Evolutionary conservation across 2,797 vertebrate species (phyloP).

Genomic region (Simalia tracyae): DNA sequence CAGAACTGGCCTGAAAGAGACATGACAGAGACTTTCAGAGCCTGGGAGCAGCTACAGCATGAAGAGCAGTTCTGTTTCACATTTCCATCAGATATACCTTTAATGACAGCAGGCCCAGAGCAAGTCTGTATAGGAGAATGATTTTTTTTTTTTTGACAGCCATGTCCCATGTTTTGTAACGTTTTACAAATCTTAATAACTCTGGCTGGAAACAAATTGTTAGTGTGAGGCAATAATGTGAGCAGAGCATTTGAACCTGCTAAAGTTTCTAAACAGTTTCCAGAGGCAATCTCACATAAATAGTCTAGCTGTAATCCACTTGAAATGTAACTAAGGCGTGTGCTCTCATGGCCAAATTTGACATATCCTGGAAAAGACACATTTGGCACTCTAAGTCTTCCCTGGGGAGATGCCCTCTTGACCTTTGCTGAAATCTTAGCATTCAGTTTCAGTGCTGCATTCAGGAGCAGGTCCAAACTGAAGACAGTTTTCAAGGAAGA

Average conservation of each 20-base stretch:
- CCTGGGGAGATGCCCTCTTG: background rate
- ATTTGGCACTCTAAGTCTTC: background rate
- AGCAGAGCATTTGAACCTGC: background rate
- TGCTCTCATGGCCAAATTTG: too few relatives aligned
- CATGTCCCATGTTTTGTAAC: background rate
- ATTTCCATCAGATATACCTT: background rate
- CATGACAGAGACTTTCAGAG: background rate
- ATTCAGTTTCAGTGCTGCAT: background rate
- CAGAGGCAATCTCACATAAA: too few relatives aligned
- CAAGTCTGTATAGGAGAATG: background rate
- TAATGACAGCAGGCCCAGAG: background rate
- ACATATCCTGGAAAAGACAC: background rate
- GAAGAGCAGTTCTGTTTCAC: background rate
- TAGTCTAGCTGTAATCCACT: too few relatives aligned
- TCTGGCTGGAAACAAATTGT: background rate
- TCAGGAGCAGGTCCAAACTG: background rate
- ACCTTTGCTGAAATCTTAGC: background rate
- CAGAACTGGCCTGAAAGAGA: background rate
- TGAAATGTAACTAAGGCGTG: too few relatives aligned
- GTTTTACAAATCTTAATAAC: background rate
- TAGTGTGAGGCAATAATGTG: background rate
- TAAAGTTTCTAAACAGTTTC: too few relatives aligned
- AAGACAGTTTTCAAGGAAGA: background rate
- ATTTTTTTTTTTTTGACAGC: background rate
- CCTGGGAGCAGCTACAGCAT: background rate